Evolutionary conservation across 2,797 vertebrate species (phyloP), one percentile per base, ranked within the genome.

Genomic region (Miichthys miiuy): DNA sequence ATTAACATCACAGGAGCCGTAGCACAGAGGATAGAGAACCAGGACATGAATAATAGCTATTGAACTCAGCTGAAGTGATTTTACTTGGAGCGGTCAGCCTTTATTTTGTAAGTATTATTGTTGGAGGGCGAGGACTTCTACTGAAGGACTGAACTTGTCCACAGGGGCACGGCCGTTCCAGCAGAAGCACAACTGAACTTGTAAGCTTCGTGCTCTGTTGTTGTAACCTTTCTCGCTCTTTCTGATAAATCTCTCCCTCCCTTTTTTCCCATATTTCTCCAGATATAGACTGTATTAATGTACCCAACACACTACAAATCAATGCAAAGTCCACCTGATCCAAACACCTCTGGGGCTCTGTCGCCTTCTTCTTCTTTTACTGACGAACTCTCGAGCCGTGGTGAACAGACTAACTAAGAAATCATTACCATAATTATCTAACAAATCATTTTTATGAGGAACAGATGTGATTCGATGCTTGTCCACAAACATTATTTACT

Each of bases 91-190:
- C 89, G 70, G 89, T 90, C 90, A 78, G 90, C 92, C 93, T 94
- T 96, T 95, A 95, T 95, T 95, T 93, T 94, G 93, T 92, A 90
- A 94, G 93, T 96, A 92, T 96, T 96, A 95, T 94, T 95, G 89
- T 96, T 96, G 95, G 95, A 94, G 89, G 82, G 77, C 17, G 47
- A 84, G 72, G 84, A 80, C 77, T 92, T 95, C 93, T 93, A 93
- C 92, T 93, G 93, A 94, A 95, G 94, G 82, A 91, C 92, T 94
- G 91, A 94, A 93, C 92, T 89, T 88, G 93, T 93, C 94, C 89
- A 55, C 87, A 74, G 94, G 93, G 94, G 92, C 87, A 78, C 4
- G 10, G 72, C 82, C 67, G 93, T 93, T 95, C 95, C 95, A 96
- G 93, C 87, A 94, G 94, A 92, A 93, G 94, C 89, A 92, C 91